These are phyloP conservation scores for Condylostylus longicornis DNA, from an alignment of 1,140 invertebrate species.

Conservation along the genomic window DNA sequence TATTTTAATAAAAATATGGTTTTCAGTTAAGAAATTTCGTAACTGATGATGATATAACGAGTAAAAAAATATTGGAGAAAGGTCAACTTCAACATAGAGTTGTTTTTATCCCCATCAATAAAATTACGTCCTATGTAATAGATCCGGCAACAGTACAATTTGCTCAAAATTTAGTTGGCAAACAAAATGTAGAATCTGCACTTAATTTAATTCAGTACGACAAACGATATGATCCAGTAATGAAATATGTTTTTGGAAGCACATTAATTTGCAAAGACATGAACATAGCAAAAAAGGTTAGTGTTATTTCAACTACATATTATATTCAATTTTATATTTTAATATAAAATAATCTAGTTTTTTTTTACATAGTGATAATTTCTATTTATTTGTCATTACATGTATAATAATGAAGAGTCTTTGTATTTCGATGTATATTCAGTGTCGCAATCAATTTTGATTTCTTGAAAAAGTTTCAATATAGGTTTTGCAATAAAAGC, in stretches of 20 bases:
- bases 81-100: conserved; percentile 64
- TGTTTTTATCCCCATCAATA: conserved; percentile 88
- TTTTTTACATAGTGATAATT: too few species aligned
- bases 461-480: too few species aligned
- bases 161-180: conserved; percentile 61
- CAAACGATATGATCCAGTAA: conserved; percentile 50
- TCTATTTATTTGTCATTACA: too few species aligned
- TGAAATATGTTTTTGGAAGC: conserved; percentile 80
- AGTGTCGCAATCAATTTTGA: too few species aligned
- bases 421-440: too few species aligned
- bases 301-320: conserved; percentile 6
- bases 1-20: conserved; percentile 5
- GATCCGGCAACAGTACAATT: conserved; percentile 41
- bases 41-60: conserved; percentile 73
- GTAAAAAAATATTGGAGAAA: conserved; percentile 67
- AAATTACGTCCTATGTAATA: conserved; percentile 54
- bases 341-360: too few species aligned
- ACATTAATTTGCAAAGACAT: conserved; percentile 72
- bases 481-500: too few species aligned
- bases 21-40: conserved; percentile 78
- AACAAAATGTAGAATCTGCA: conserved; percentile 69
- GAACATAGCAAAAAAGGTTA: conserved; percentile 56
- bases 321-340: too few species aligned
- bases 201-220: conserved; percentile 70
- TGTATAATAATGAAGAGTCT: too few species aligned